These are phyloP conservation scores for Sarotherodon lohbergeri DNA, from an alignment of 2,113 vertebrate species.

Conservation along the genomic window DNA sequence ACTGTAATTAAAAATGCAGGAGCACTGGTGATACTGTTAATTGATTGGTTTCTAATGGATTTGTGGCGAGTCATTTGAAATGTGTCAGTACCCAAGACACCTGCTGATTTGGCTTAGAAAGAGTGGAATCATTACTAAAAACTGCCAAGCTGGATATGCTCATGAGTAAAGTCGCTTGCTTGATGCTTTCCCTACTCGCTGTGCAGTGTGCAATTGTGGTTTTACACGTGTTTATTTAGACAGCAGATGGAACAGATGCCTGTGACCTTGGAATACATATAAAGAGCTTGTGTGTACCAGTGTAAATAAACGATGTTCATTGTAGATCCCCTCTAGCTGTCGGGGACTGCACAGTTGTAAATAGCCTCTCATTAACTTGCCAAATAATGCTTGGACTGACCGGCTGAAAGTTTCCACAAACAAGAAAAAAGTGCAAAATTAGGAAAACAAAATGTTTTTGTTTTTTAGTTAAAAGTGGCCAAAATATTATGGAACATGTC, in stretches of 20 bases:
- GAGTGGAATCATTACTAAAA: not conserved
- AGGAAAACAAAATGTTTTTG: not conserved
- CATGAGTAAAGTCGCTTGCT: not conserved
- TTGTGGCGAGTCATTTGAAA: not conserved
- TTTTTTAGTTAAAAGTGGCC: not conserved
- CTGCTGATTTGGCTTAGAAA: not conserved
- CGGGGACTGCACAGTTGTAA: not conserved
- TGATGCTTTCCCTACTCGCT: not conserved
- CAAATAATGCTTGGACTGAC: not conserved
- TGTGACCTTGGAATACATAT: not conserved
- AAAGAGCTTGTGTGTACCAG: not conserved
- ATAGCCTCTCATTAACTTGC: not conserved
- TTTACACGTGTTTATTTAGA: not conserved
- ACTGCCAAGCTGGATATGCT: not conserved
- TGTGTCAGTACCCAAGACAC: not conserved
- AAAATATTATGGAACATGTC: not conserved
- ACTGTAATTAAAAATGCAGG: not conserved
- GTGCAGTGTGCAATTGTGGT: not conserved
- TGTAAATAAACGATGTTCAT: not conserved
- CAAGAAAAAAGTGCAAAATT: not conserved
- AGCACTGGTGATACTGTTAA: not conserved
- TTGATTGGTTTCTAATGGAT: not conserved
- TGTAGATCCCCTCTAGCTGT: not conserved
- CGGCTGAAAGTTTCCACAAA: not conserved
- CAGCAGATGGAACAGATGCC: not conserved